Base-by-base conservation (phyloP, 2,113 vertebrate genomes). In the Aldabrachelys gigantea region DNA sequence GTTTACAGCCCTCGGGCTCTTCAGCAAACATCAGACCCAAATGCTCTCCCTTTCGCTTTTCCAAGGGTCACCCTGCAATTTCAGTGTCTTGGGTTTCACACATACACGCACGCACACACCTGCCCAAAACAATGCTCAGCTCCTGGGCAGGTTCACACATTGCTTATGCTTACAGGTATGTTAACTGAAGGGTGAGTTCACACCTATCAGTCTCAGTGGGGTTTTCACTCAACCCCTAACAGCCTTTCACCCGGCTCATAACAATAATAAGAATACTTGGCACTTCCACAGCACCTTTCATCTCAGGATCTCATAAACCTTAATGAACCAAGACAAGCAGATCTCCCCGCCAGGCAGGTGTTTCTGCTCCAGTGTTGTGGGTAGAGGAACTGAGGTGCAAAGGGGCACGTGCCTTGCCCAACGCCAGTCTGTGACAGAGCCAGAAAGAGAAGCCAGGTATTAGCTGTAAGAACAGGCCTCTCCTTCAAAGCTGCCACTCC, bases 351-450 rank as follows among this genome's bases (percentile, higher is more conserved):
- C 78, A 31, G 57, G 44, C 0, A 9, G 72, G 50, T 19, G 50
- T 21, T 0, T 1, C 80, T 56, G 79, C 65, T 82, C 54, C 1
- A 0, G 52, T 16, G 59, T 82, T 62, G 31, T 41, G 78, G 50
- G 24, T 24, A 31, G n/a, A 41, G 41, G 29, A 27, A 47, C 16
- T 54, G 85, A 57, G 31, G 35, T 62, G 17, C 35, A 21, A 38
- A 38, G 31, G 35, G 19, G n/a, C 10, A 38, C 17, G 4, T n/a
- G 65, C 38, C 65, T 72, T 72, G 35, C 65, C n/a, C n/a, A 22
- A 19, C 21, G n/a, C 65, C 19, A 31, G 16, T 10, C 35, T 69
- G 65, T 69, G 31, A 69, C 6, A 27, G 5, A 69, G 62, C 31
- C 35, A 69, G 65, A 17, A 69, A n/a, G 35, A 69, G 17, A n/a